Conservation (phyloP, 2,113 vertebrate species). For the Cebidichthys violaceus region DNA sequence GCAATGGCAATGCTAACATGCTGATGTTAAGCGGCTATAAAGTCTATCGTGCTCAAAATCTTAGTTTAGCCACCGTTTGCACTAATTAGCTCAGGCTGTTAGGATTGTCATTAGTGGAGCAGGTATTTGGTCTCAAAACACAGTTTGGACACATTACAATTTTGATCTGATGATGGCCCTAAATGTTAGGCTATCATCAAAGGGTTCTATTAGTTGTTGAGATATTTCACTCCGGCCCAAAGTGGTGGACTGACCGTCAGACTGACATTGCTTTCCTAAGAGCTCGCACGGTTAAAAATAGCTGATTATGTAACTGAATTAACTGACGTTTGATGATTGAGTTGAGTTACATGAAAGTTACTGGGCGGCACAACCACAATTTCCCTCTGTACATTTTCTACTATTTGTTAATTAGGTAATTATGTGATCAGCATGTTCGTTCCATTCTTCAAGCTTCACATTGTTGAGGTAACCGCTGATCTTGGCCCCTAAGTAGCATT, state of each 20-base stretch:
- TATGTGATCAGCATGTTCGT: conserved; percentile 68
- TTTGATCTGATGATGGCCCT: conserved; percentile 8
- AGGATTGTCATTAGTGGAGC: neutral
- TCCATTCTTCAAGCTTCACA: conserved; percentile 55
- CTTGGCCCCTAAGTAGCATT: conserved; percentile 67
- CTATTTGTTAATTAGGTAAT: conserved; percentile 69
- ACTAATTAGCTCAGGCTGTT: neutral
- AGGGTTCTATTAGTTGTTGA: neutral
- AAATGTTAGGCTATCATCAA: neutral
- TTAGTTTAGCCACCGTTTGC: neutral
- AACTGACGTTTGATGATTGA: conserved; percentile 58
- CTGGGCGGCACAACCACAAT: conserved; percentile 49
- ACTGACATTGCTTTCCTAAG: neutral
- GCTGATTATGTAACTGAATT: conserved; percentile 60
- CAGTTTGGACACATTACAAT: neutral
- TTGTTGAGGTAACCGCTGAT: conserved; percentile 70
- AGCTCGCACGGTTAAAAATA: conserved; percentile 29
- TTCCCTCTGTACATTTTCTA: conserved; percentile 64
- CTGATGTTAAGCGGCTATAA: neutral
- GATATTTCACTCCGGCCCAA: neutral
- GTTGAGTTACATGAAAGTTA: conserved; percentile 37
- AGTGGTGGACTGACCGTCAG: neutral
- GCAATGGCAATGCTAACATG: neutral
- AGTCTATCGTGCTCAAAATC: neutral
- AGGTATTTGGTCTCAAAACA: neutral